phyloP scores from a whole-genome alignment of 2,113 vertebrate genomes.

The Apistogramma diplotaenia region DNA sequence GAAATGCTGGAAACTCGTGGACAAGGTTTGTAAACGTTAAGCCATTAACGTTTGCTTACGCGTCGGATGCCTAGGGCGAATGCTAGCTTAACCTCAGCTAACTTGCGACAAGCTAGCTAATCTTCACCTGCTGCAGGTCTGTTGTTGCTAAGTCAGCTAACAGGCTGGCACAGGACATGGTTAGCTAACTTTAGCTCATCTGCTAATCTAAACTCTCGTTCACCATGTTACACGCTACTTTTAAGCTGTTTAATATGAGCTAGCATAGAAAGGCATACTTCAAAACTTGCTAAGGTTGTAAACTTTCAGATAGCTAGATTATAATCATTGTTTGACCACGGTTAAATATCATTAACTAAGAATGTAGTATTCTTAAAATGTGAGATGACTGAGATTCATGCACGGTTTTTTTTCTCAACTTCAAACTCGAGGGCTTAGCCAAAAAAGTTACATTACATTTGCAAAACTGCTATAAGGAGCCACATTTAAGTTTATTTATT shows the following conservation, averaged over 20 bases:
- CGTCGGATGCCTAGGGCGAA: background rate
- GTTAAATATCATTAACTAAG: background rate
- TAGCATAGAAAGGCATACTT: background rate
- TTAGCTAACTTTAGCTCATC: slow-evolving; percentile 27
- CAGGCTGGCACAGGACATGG: slow-evolving; percentile 22
- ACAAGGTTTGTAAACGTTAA: slow-evolving; percentile 82
- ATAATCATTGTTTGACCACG: background rate
- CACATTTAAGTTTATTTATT: slow-evolving; percentile 18
- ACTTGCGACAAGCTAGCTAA: slow-evolving; percentile 59
- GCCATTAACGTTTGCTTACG: background rate
- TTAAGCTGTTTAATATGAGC: background rate
- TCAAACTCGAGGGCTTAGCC: slow-evolving; percentile 40
- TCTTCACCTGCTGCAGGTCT: slow-evolving; percentile 28
- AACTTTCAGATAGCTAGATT: background rate
- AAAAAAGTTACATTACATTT: slow-evolving; percentile 12
- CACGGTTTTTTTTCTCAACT: slow-evolving; percentile 32
- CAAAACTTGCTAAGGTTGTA: background rate
- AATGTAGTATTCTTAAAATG: background rate
- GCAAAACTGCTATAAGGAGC: slow-evolving; percentile 24
- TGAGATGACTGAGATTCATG: slow-evolving; percentile 63
- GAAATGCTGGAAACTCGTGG: slow-evolving; percentile 99
- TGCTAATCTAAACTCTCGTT: background rate
- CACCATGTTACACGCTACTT: background rate
- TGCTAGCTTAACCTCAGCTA: slow-evolving; percentile 51
- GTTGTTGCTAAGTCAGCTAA: slow-evolving; percentile 44